Percentiles rank a stretch among this genome's conserved stretches.
These are phyloP conservation scores for Actenoides hombroni DNA, from an alignment of 2,113 vertebrate species.

Conservation along the genomic window DNA sequence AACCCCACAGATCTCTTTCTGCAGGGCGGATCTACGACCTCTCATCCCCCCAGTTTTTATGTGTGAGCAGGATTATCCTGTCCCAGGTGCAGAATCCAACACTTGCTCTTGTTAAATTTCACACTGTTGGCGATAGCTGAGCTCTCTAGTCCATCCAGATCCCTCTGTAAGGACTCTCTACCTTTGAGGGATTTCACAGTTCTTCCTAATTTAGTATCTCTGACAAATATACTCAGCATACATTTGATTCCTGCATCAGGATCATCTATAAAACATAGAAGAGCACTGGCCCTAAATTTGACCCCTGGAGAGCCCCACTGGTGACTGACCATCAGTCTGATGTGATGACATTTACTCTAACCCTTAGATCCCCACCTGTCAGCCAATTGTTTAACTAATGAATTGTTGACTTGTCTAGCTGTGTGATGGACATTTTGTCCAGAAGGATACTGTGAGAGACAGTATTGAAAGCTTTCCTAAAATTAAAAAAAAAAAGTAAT, in stretches of 20 bases:
- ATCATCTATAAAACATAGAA: neutral
- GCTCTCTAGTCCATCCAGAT: neutral
- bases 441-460: neutral
- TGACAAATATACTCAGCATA: neutral
- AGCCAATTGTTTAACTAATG: accelerated
- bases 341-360: neutral
- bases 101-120: neutral
- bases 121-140: accelerated
- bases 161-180: neutral
- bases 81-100: neutral
- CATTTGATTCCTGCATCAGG: neutral
- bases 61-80: accelerated
- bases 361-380: accelerated
- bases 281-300: neutral
- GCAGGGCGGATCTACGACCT: neutral
- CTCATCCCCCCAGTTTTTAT: accelerated
- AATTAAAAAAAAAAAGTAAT: neutral
- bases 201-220: neutral
- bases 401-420: neutral
- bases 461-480: neutral
- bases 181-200: neutral
- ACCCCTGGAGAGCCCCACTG: neutral
- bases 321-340: no score
- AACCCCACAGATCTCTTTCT: neutral
- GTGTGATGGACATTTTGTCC: neutral